These are phyloP conservation scores for Pycnomerus fuliginosus DNA, from an alignment of 2,888 invertebrate species.

Conservation along the genomic window DNA sequence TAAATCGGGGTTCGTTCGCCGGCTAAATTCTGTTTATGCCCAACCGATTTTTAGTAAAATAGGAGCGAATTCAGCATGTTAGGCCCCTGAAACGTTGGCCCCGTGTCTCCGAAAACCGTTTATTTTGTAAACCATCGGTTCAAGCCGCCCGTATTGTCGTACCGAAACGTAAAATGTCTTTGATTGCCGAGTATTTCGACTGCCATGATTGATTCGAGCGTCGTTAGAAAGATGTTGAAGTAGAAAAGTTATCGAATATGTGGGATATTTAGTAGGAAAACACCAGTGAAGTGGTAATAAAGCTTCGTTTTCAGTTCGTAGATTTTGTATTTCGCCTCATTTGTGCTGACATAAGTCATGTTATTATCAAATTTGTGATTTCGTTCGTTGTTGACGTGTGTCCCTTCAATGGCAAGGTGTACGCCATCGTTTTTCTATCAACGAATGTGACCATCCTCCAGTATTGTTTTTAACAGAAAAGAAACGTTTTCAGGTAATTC, in stretches of 20 bases:
- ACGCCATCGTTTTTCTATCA: conserved; percentile 27
- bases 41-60: too few species aligned
- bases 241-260: conserved; percentile 47
- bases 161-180: too few species aligned
- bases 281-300: conserved; percentile 47
- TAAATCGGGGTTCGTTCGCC: too few species aligned
- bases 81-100: too few species aligned
- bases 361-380: conserved; percentile 34
- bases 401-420: conserved; percentile 46
- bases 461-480: not conserved
- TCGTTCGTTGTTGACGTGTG: conserved; percentile 41
- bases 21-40: too few species aligned
- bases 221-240: conserved; percentile 44
- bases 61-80: too few species aligned
- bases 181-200: too few species aligned
- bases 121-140: too few species aligned
- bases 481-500: conserved; percentile 10
- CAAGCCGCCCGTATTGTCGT: too few species aligned
- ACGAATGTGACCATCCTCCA: not conserved
- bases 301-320: conserved; percentile 28
- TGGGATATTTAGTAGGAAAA: conserved; percentile 44
- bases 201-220: conserved; percentile 56
- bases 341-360: conserved; percentile 37
- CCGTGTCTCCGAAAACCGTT: too few species aligned
- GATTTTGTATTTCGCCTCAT: conserved; percentile 28